phyloP scores from a whole-genome alignment of 1,140 invertebrate species.

The Polypedilum vanderplanki region DNA sequence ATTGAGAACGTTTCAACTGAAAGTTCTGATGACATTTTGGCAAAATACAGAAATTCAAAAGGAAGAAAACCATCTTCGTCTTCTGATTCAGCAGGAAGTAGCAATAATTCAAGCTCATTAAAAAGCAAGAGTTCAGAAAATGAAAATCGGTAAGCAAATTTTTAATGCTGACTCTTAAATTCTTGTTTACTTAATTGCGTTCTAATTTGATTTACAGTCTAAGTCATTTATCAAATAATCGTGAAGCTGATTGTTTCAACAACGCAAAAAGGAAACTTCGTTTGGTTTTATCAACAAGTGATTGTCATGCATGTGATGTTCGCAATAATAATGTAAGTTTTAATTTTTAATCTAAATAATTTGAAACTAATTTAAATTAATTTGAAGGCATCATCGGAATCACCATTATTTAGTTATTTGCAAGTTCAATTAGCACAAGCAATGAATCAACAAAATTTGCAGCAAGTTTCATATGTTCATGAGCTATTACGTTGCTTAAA shows the following conservation, averaged over 20 bases:
- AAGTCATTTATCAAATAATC: background rate
- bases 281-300: conserved; percentile 79
- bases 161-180: background rate
- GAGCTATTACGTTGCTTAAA: conserved; percentile 76
- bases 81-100: conserved; percentile 43
- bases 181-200: background rate
- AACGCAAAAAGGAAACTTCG: conserved; percentile 90
- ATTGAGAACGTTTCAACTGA: conserved; percentile 34
- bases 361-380: conserved; percentile 16
- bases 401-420: conserved; percentile 50
- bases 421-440: conserved; percentile 80
- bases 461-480: conserved; percentile 69
- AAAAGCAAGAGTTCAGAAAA: conserved; percentile 30
- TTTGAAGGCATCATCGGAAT: conserved; percentile 36
- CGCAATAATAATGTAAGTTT: conserved; percentile 38
- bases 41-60: conserved; percentile 66
- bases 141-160: conserved; percentile 27
- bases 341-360: conserved; percentile 25
- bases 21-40: conserved; percentile 81
- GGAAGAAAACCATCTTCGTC: conserved; percentile 60
- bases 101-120: conserved; percentile 33
- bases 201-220: background rate
- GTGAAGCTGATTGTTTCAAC: conserved; percentile 49
- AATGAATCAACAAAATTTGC: conserved; percentile 74
- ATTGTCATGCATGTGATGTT: conserved; percentile 51